phyloP scores from a whole-genome alignment of 2,797 vertebrate species.

The Ptychobarbus kaznakovi region DNA sequence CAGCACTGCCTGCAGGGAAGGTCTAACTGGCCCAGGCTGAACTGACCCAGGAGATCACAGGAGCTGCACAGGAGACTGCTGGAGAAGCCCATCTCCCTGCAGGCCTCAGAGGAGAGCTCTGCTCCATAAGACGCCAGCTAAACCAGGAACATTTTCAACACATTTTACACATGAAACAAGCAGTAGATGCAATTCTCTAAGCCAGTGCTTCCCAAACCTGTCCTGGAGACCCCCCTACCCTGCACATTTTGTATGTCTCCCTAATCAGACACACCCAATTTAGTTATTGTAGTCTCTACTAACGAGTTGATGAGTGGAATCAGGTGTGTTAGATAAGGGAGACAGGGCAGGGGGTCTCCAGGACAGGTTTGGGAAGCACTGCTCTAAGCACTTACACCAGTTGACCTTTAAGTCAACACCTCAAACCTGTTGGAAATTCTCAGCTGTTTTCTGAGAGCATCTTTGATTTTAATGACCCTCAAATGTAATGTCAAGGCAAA shows the following conservation, averaged over 20 bases:
- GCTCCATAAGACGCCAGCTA: slow-evolving; percentile 85
- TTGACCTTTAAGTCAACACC: not conserved
- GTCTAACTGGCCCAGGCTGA: slow-evolving; percentile 86
- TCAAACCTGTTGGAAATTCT: slow-evolving; percentile 13
- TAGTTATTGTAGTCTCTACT: no score
- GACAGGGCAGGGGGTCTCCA: no score
- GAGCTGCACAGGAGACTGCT: slow-evolving; percentile 97
- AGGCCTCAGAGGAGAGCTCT: slow-evolving; percentile 91
- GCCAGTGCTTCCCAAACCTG: no score
- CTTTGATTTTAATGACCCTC: not conserved
- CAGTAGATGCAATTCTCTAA: not conserved
- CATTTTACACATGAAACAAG: not conserved
- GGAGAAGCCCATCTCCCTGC: slow-evolving; percentile 96
- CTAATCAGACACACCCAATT: no score
- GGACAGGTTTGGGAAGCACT: no score
- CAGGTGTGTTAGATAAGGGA: no score
- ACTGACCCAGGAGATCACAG: slow-evolving; percentile 93
- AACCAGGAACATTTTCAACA: slow-evolving; percentile 30
- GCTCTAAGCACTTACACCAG: not conserved
- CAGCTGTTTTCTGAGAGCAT: slow-evolving; percentile 16
- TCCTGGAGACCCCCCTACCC: no score
- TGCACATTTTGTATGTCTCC: no score
- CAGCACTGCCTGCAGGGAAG: slow-evolving; percentile 91
- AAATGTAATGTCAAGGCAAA: slow-evolving; percentile 11
- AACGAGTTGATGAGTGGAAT: no score